Percentiles rank a stretch among this genome's conserved stretches.
Conservation (phyloP, 2,888 invertebrate species). For the Tetramorium bicarinatum region DNA sequence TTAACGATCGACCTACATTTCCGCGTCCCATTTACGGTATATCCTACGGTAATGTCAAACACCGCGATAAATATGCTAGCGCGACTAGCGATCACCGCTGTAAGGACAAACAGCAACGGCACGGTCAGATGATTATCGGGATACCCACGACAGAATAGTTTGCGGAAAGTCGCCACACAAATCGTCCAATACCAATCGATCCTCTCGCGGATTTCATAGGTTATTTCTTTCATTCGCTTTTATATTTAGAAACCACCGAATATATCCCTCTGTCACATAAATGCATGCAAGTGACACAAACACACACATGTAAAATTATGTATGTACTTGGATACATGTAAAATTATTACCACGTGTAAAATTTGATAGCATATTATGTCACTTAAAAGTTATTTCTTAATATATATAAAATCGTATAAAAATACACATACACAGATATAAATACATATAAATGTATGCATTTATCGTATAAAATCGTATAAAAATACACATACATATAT, state of each 20-base stretch:
- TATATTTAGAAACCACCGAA: slow-evolving; percentile 11
- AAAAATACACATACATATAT: too few species aligned
- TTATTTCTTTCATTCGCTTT: slow-evolving; percentile 16
- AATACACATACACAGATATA: too few species aligned
- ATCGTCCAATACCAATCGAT: slow-evolving; percentile 20
- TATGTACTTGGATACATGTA: too few species aligned
- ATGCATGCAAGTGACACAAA: background rate
- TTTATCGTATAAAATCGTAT: too few species aligned
- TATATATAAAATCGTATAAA: too few species aligned
- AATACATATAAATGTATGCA: too few species aligned
- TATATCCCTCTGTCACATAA: background rate
- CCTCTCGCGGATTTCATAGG: slow-evolving; percentile 11
- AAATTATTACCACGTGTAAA: background rate
- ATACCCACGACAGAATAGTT: slow-evolving; percentile 12
- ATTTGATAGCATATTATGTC: too few species aligned
- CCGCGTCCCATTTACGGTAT: slow-evolving; percentile 76
- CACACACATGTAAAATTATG: background rate
- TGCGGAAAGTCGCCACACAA: slow-evolving; percentile 14
- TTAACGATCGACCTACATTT: slow-evolving; percentile 84
- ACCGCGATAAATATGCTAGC: slow-evolving; percentile 70
- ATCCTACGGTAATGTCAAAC: slow-evolving; percentile 78
- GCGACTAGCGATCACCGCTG: slow-evolving; percentile 21
- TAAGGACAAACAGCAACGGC: slow-evolving; percentile 40
- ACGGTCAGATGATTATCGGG: slow-evolving; percentile 27
- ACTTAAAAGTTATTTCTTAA: too few species aligned